Evolutionary conservation across 2,113 vertebrate species (phyloP).

Genomic region (Lampris megalopsis): DNA sequence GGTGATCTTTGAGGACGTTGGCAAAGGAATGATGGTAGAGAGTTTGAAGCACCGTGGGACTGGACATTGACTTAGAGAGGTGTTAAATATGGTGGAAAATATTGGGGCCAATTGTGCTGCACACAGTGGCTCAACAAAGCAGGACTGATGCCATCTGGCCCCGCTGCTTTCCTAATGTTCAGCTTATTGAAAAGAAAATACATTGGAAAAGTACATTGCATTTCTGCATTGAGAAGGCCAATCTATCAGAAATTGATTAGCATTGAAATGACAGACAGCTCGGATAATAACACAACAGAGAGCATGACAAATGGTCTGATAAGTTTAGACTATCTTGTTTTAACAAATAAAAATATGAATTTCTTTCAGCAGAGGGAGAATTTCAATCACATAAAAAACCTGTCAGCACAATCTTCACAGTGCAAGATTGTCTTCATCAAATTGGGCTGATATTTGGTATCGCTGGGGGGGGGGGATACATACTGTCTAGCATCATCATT

Average conservation of each 20-base stretch:
- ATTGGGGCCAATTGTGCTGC: too few species aligned
- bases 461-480: slow-evolving; percentile 32
- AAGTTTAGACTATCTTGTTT: not conserved
- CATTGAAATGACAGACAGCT: slow-evolving; percentile 5
- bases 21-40: too few species aligned
- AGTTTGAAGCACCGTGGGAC: too few species aligned
- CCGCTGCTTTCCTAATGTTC: too few species aligned
- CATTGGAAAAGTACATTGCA: slow-evolving; percentile 14
- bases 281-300: not conserved
- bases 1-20: too few species aligned
- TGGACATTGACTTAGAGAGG: too few species aligned
- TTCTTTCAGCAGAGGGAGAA: slow-evolving; percentile 14
- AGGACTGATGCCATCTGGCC: too few species aligned
- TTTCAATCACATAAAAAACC: slow-evolving; percentile 46
- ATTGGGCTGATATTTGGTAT: slow-evolving; percentile 27
- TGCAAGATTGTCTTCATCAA: slow-evolving; percentile 34
- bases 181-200: too few species aligned
- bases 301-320: slow-evolving; percentile 11
- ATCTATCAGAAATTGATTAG: too few species aligned
- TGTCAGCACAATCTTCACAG: slow-evolving; percentile 22
- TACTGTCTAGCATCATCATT: slow-evolving; percentile 48
- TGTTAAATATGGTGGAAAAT: too few species aligned
- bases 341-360: not conserved
- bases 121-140: too few species aligned
- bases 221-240: slow-evolving; percentile 20